Evolutionary conservation across 2,113 vertebrate genomes (phyloP).

Genomic region (Syngnathoides biaculeatus): DNA sequence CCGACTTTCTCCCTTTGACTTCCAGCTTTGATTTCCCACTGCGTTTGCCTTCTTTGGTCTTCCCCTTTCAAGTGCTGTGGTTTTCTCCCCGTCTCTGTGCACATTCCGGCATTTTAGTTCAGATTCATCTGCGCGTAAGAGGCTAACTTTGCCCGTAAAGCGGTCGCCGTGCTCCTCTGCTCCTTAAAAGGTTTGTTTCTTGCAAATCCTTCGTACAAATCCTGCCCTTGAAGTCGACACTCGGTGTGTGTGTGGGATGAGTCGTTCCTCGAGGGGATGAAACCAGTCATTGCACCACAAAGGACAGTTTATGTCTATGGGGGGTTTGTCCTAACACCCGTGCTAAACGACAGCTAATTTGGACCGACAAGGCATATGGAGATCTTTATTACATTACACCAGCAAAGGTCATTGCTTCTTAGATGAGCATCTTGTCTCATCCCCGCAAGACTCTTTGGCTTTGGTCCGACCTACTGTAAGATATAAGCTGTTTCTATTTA

Average conservation of each 20-base stretch:
- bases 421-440: constrained; percentile 5
- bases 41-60: constrained; percentile 68
- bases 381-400: neutral
- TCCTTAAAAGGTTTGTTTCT: constrained; percentile 37
- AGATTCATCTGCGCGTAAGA: neutral
- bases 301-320: constrained; percentile 37
- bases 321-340: constrained; percentile 5
- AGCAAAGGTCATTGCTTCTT: neutral
- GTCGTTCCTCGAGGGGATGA: constrained; percentile 13
- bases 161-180: neutral
- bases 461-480: neutral
- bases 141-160: constrained; percentile 6
- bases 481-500: no score
- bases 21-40: constrained; percentile 31
- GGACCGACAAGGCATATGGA: constrained; percentile 37
- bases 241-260: neutral
- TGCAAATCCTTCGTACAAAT: constrained; percentile 2
- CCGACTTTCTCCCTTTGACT: neutral
- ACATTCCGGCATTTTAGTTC: constrained; percentile 1
- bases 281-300: constrained; percentile 22
- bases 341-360: constrained; percentile 21
- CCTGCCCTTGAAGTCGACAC: neutral
- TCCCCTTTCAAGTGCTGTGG: constrained; percentile 23
- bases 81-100: neutral
- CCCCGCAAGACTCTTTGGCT: neutral